These are phyloP conservation scores for Girardia tigrina DNA, from an alignment of 2,888 invertebrate species.

Conservation along the genomic window DNA sequence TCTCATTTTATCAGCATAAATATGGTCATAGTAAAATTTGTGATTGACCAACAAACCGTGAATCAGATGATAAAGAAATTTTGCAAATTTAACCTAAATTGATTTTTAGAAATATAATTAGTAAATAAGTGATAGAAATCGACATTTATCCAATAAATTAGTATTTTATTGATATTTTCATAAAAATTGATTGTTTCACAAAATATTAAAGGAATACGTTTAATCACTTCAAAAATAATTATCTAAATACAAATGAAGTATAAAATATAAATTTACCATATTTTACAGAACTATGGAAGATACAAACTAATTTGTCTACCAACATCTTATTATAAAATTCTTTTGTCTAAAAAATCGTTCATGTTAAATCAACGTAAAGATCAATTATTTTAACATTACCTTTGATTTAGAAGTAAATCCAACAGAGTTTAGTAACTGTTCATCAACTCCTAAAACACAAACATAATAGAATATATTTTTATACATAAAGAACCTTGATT, in stretches of 20 bases:
- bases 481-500: constrained; percentile 64
- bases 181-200: not conserved
- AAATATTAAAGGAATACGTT: not conserved
- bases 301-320: not conserved
- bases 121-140: too few species aligned
- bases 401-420: constrained; percentile 1
- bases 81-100: too few species aligned
- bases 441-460: not conserved
- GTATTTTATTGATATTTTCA: not conserved
- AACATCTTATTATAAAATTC: not conserved
- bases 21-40: too few species aligned
- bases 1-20: too few species aligned
- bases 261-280: too few species aligned
- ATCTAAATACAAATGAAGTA: too few species aligned
- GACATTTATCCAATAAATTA: too few species aligned
- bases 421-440: constrained; percentile 1
- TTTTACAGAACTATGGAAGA: constrained; percentile 3
- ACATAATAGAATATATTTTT: too few species aligned
- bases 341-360: not conserved
- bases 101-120: too few species aligned
- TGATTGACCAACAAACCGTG: too few species aligned
- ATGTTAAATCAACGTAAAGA: not conserved
- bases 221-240: too few species aligned
- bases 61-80: too few species aligned
- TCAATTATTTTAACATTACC: not conserved